Evolutionary conservation across 1,140 invertebrate species (phyloP).

Genomic region (Harlomillsia oculata): DNA sequence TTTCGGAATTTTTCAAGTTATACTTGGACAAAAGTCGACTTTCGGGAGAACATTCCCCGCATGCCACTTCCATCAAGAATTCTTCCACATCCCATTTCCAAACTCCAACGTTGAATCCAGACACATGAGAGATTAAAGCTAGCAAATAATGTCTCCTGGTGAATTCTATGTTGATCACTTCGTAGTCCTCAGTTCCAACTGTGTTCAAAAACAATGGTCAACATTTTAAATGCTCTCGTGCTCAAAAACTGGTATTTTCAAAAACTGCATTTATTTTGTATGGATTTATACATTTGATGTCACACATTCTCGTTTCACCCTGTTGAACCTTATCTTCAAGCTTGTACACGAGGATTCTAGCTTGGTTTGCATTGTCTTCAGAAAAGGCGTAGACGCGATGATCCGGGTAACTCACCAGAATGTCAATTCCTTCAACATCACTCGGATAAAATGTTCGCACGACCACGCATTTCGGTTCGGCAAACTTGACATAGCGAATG

Average conservation of each 20-base stretch:
- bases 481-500: conserved; percentile 19
- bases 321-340: conserved; percentile 14
- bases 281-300: conserved; percentile 6
- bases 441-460: conserved; percentile 21
- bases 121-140: conserved; percentile 14
- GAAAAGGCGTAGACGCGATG: conserved; percentile 22
- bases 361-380: conserved; percentile 13
- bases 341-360: conserved; percentile 20
- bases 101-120: conserved; percentile 20
- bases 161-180: conserved; percentile 19
- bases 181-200: conserved; percentile 16
- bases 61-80: background rate
- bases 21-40: conserved; percentile 7
- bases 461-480: conserved; percentile 1
- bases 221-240: background rate
- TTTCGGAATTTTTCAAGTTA: conserved; percentile 8
- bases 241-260: background rate
- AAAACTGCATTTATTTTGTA: background rate
- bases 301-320: background rate
- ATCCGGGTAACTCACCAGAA: conserved; percentile 17
- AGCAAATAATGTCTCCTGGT: conserved; percentile 20
- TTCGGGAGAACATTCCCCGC: background rate
- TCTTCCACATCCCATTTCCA: conserved; percentile 20
- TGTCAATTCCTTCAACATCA: conserved; percentile 7
- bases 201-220: background rate